phyloP scores from a whole-genome alignment of 2,797 vertebrate species.

The Cercopithecus mitis region DNA sequence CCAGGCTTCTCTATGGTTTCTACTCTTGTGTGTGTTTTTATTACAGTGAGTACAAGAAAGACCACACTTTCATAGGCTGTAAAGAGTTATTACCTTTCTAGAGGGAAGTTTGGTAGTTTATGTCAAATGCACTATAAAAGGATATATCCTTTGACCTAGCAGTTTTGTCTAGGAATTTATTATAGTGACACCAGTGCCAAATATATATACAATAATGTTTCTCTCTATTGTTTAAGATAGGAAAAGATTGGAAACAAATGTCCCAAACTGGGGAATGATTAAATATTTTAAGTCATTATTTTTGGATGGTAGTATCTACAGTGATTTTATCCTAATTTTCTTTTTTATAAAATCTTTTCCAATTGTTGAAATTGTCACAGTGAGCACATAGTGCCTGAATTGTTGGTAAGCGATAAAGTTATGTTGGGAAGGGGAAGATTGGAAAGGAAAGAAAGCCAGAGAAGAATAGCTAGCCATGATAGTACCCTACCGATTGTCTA shows the following conservation, averaged over 20 bases:
- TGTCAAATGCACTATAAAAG: not conserved
- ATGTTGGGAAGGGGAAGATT: not conserved
- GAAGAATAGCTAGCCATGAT: not conserved
- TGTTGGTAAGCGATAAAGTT: not conserved
- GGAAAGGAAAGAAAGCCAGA: not conserved
- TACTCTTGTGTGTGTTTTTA: not conserved
- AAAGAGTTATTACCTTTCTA: not conserved
- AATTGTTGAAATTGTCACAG: not conserved
- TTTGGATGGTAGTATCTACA: not conserved
- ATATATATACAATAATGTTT: not conserved
- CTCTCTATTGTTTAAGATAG: not conserved
- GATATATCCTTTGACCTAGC: not conserved
- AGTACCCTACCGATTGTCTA: not conserved
- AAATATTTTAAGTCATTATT: not conserved
- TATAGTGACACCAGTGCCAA: not conserved
- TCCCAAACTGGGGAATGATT: not conserved
- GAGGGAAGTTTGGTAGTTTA: not conserved
- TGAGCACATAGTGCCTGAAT: not conserved
- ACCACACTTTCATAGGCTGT: not conserved
- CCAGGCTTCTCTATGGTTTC: not conserved
- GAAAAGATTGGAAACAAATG: not conserved
- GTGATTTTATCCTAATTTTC: not conserved
- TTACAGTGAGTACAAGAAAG: not conserved
- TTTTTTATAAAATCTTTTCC: not conserved
- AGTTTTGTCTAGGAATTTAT: constrained; percentile 8